A percentile compares a stretch with the other conserved stretches of the same genome.
Conservation (phyloP, 2,797 vertebrate genomes). For the Parambassis ranga region DNA sequence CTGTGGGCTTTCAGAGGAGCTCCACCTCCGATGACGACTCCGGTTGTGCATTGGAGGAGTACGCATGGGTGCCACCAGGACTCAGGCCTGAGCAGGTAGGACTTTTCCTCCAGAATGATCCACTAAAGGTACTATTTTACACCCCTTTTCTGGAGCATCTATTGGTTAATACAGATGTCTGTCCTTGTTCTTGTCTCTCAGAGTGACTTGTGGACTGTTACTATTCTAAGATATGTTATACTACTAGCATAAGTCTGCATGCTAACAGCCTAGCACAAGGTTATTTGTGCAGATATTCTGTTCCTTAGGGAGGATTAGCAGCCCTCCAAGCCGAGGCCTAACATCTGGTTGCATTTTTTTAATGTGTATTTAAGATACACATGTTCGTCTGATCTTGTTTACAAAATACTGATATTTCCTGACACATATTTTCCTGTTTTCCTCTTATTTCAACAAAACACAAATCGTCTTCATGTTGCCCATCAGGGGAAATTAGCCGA, state of each 20-base stretch:
- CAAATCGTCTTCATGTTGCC: constrained; percentile 14
- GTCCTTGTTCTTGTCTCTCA: too few relatives aligned
- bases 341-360: constrained; percentile 36
- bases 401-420: not conserved
- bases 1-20: constrained; percentile 91
- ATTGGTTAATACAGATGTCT: too few relatives aligned
- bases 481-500: constrained; percentile 25
- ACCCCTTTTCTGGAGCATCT: too few relatives aligned
- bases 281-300: not conserved
- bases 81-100: constrained; percentile 92
- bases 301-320: constrained; percentile 32
- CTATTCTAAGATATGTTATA: too few relatives aligned
- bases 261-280: constrained; percentile 3
- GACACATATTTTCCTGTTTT: not conserved
- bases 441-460: not conserved
- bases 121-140: too few relatives aligned
- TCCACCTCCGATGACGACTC: constrained; percentile 96
- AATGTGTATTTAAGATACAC: constrained; percentile 6
- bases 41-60: constrained; percentile 96
- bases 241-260: not conserved
- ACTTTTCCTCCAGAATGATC: not conserved
- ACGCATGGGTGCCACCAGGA: constrained; percentile 94
- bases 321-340: not conserved
- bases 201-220: not conserved
- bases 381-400: not conserved